Evolutionary conservation across 2,113 vertebrate genomes (phyloP), one percentile per base, ranked within the genome.

Genomic region (Prochilodus magdalenae): DNA sequence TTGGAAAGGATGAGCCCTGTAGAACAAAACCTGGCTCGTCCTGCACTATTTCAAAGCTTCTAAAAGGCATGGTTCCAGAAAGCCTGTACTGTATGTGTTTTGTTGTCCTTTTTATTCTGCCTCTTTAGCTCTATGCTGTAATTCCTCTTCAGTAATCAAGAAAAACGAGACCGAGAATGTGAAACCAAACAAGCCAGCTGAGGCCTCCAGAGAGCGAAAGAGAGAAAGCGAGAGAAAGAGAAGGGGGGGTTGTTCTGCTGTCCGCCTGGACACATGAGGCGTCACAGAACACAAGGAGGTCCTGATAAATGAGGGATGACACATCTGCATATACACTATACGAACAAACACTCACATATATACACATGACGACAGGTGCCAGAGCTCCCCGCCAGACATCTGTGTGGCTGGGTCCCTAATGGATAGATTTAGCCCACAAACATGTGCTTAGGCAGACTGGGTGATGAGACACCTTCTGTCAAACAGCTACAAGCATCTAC

Each of bases 391-490:
- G 73, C 75, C 77, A 84, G 80, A 84, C 77, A 82, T 82, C 71
- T 82, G 71, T 86, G 85, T 88, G 44, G 12, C 69, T 81, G 66
- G 81, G 75, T 79, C 77, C 73, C 69, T 80, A 83, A 86, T 80
- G 77, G 79, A 65, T 62, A 49, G 71, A 84, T 82, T 82, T 79
- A 79, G 77, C 77, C 78, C 79, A 76, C 44, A 29, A 86, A 83
- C 84, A 88, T 84, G 84, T 88, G 84, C 67, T 84, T 62, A 81
- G 62, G 73, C 86, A 88, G 84, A 84, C 77, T 82, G 84, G 75
- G 75, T 82, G 82, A 79, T 77, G 80, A 73, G 73, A 86, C 82
- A 69, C 87, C 87, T 88, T 88, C 86, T 88, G 87, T 84, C 80
- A 84, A 77, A 76, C 77, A 71, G 73, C 65, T 44, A 30, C 69